Percentiles rank a stretch among this genome's conserved stretches.
Conservation (phyloP, 2,113 vertebrate species). For the Panthera leo region DNA sequence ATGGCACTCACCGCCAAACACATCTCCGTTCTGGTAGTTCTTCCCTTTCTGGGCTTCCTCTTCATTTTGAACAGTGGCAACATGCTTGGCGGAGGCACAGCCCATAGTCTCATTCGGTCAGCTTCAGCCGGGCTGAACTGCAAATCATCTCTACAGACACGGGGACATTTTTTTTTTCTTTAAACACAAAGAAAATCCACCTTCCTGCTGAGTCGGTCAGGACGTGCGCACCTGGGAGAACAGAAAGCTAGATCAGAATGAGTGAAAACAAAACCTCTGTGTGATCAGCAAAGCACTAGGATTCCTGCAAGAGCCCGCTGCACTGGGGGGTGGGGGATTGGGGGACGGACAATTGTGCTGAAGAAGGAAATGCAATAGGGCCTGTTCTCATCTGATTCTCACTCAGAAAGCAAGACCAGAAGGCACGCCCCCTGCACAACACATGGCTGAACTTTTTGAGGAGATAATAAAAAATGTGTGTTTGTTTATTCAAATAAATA, state of each 20-base stretch:
- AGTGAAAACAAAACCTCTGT: accelerated
- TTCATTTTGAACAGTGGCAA: slow-evolving; percentile 98
- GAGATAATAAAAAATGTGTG: not conserved
- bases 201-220: slow-evolving; percentile 46
- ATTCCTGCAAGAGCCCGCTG: accelerated
- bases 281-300: accelerated
- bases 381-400: too few relatives aligned
- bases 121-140: slow-evolving; percentile 87
- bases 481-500: not conserved
- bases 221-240: slow-evolving; percentile 71
- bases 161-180: slow-evolving; percentile 70
- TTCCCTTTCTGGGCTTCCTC: slow-evolving; percentile 97
- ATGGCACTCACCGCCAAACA: slow-evolving; percentile 93
- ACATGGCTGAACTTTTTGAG: not conserved
- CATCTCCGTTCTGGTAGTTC: slow-evolving; percentile 98
- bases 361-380: accelerated
- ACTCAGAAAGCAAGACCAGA: not conserved
- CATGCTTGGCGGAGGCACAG: slow-evolving; percentile 99
- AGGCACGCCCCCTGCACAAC: not conserved
- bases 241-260: slow-evolving; percentile 18
- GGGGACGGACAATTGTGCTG: accelerated
- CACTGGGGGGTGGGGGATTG: accelerated
- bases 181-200: slow-evolving; percentile 73
- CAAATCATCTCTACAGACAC: slow-evolving; percentile 91
- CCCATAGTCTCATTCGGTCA: slow-evolving; percentile 98